Percentiles rank a stretch among this genome's conserved stretches.
Evolutionary conservation across 2,888 invertebrate species (phyloP).

Genomic region (Dendrolimus pini): DNA sequence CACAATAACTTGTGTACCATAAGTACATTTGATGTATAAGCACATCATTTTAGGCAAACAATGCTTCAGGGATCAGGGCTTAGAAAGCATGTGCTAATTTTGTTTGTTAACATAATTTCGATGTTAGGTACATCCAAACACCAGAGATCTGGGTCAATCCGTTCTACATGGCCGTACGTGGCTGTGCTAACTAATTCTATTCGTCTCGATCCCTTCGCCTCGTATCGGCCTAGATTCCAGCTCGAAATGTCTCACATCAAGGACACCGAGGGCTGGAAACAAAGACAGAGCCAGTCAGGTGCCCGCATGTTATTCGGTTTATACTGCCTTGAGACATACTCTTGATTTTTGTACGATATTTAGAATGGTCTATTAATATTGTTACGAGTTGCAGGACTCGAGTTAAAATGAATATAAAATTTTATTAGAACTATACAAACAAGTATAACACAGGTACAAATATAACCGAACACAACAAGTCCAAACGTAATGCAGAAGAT

Average conservation of each 20-base stretch:
- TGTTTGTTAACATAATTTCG: not conserved
- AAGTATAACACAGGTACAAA: too few species aligned
- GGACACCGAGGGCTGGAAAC: constrained; percentile 28
- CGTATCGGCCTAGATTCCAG: constrained; percentile 46
- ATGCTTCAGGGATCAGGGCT: not conserved
- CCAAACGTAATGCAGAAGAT: too few species aligned
- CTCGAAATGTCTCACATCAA: constrained; percentile 45
- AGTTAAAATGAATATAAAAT: too few species aligned
- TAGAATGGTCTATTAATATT: too few species aligned
- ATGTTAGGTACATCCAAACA: not conserved
- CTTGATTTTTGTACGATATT: too few species aligned
- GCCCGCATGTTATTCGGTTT: too few species aligned
- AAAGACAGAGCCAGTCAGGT: constrained; percentile 8
- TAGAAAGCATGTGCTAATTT: not conserved
- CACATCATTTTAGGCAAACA: not conserved
- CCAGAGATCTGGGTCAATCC: constrained; percentile 26
- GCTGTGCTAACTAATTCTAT: constrained; percentile 13
- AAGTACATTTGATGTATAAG: too few species aligned
- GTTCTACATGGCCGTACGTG: constrained; percentile 16
- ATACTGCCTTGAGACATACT: too few species aligned
- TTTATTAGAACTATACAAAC: too few species aligned
- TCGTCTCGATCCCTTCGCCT: constrained; percentile 36
- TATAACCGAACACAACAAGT: too few species aligned
- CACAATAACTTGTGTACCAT: too few species aligned
- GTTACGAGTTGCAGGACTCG: too few species aligned